Conservation (phyloP, 2,113 vertebrate genomes). For the Echinops telfairi region DNA sequence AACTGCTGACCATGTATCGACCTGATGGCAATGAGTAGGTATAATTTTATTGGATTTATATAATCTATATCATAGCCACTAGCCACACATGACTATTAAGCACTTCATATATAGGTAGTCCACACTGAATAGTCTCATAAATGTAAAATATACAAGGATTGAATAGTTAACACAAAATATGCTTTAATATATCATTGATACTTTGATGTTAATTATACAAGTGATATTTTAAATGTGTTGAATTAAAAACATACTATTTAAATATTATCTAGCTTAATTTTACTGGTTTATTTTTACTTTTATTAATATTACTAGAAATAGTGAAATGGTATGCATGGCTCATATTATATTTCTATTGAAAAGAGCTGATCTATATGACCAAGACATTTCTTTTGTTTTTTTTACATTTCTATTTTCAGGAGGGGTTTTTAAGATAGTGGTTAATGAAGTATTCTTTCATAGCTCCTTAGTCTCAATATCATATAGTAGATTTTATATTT, state of each 20-base stretch:
- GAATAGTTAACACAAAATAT: background rate
- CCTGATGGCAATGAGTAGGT: background rate
- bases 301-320: background rate
- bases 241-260: background rate
- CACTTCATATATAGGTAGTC: accelerated
- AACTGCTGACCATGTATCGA: too few species aligned
- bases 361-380: too few species aligned
- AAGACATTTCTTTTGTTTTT: background rate
- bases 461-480: too few species aligned
- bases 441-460: too few species aligned
- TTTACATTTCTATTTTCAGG: background rate
- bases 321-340: accelerated
- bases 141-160: accelerated
- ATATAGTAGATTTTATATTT: too few species aligned
- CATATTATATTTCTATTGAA: accelerated
- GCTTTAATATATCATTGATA: background rate
- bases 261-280: background rate
- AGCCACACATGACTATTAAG: accelerated
- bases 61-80: accelerated
- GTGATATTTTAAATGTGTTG: background rate
- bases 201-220: background rate
- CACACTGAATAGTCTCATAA: accelerated
- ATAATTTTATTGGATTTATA: background rate
- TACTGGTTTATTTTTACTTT: background rate
- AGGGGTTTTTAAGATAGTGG: background rate